Conservation (phyloP, 2,113 vertebrate species). For the Anser brachyrhynchus region DNA sequence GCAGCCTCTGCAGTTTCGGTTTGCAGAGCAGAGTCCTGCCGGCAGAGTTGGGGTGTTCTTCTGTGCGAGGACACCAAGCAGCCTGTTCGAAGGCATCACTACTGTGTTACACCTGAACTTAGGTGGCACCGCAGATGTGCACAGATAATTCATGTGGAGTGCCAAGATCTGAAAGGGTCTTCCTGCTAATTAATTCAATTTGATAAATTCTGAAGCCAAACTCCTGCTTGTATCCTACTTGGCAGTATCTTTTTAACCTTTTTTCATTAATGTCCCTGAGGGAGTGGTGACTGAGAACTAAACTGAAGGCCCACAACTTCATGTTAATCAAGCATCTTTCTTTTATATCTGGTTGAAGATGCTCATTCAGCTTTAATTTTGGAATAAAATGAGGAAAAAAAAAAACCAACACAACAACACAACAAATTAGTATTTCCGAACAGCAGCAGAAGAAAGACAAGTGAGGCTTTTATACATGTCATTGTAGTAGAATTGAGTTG, state of each 20-base stretch:
- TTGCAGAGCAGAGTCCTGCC: background rate
- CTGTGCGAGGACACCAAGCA: background rate
- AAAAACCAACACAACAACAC: rapidly evolving
- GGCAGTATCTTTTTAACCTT: background rate
- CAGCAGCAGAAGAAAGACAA: background rate
- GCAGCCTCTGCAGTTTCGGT: background rate
- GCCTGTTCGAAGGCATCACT: background rate
- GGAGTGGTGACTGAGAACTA: background rate
- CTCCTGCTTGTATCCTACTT: background rate
- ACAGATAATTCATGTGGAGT: background rate
- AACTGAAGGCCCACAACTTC: background rate
- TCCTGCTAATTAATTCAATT: background rate
- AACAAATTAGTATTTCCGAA: background rate
- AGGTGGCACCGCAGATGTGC: background rate
- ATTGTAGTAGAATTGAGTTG: background rate
- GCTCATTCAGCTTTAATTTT: background rate
- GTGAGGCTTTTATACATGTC: background rate
- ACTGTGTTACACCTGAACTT: background rate
- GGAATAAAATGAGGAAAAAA: background rate
- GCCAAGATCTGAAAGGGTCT: background rate
- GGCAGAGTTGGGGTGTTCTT: background rate
- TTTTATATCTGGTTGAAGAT: background rate
- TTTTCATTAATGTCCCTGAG: background rate
- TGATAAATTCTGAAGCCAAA: background rate
- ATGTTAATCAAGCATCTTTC: background rate